Evolutionary conservation across 2,113 vertebrate species (phyloP).

Genomic region (Crotalus viridis): DNA sequence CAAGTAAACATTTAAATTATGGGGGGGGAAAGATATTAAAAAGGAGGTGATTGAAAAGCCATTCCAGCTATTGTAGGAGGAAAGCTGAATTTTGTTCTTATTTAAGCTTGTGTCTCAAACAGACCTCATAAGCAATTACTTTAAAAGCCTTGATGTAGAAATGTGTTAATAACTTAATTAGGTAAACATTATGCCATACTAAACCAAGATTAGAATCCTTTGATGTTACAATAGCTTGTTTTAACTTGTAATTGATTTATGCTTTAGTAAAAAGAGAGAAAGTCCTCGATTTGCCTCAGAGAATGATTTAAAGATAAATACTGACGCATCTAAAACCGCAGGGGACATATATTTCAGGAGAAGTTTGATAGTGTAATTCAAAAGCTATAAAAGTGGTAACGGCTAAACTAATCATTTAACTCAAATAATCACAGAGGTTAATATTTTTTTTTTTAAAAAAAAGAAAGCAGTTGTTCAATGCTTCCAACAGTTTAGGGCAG

Average conservation of each 20-base stretch:
- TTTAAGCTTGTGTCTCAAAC: not conserved
- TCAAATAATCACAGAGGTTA: not conserved
- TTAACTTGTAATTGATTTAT: not conserved
- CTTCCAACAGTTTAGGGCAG: not conserved
- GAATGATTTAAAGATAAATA: not conserved
- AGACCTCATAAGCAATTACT: not conserved
- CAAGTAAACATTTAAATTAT: not conserved
- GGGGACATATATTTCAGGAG: not conserved
- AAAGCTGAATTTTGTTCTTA: not conserved
- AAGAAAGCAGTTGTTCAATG: not conserved
- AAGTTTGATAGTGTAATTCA: not conserved
- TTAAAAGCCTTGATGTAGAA: not conserved
- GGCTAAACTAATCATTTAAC: not conserved
- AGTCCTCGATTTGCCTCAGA: not conserved
- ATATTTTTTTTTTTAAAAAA: too few species aligned
- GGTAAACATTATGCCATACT: not conserved
- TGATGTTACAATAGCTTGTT: not conserved
- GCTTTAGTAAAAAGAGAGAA: not conserved
- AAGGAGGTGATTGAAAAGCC: not conserved
- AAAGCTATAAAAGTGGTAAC: not conserved
- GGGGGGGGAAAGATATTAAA: not conserved
- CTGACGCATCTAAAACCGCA: not conserved
- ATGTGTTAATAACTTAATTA: not conserved
- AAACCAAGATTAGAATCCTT: not conserved
- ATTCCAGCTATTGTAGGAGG: not conserved